A percentile compares a stretch with the other conserved stretches of the same genome.
phyloP scores from a whole-genome alignment of 2,888 invertebrate genomes.

The Agrotis ipsilon region DNA sequence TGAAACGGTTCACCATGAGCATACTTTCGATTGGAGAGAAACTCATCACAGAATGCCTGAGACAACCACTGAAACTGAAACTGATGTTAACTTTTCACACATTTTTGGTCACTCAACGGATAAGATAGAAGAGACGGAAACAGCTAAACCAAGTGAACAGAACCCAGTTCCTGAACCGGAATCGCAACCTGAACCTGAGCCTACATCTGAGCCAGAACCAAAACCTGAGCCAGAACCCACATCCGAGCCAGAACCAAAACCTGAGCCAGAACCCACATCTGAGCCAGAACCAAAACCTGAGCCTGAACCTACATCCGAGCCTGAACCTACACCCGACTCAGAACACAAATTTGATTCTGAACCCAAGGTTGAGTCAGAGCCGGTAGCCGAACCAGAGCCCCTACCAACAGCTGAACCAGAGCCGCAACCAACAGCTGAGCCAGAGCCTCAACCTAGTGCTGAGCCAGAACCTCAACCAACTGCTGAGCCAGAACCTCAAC shows the following conservation, averaged over 20 bases:
- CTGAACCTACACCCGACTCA: constrained; percentile 55
- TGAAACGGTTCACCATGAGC: constrained; percentile 67
- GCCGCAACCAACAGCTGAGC: constrained; percentile 54
- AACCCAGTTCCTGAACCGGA: constrained; percentile 55
- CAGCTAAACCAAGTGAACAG: constrained; percentile 60
- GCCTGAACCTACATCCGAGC: constrained; percentile 63
- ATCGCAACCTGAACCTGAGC: constrained; percentile 43
- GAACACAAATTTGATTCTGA: constrained; percentile 48
- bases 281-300: constrained; percentile 69
- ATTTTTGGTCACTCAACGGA: constrained; percentile 75
- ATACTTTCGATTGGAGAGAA: constrained; percentile 81
- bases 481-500: constrained; percentile 43
- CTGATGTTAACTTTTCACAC: constrained; percentile 79
- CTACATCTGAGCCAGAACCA: constrained; percentile 50
- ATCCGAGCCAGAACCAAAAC: constrained; percentile 31
- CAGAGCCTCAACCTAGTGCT: constrained; percentile 4
- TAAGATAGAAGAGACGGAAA: constrained; percentile 64
- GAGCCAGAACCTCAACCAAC: not conserved
- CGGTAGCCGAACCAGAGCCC: constrained; percentile 59
- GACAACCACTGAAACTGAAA: constrained; percentile 77
- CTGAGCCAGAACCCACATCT: constrained; percentile 41
- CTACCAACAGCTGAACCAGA: constrained; percentile 38
- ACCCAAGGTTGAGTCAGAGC: constrained; percentile 43
- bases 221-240: constrained; percentile 54
- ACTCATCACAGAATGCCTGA: constrained; percentile 71